Base-by-base conservation (phyloP, 2,113 vertebrate genomes). In the Platycercus adscitus region DNA sequence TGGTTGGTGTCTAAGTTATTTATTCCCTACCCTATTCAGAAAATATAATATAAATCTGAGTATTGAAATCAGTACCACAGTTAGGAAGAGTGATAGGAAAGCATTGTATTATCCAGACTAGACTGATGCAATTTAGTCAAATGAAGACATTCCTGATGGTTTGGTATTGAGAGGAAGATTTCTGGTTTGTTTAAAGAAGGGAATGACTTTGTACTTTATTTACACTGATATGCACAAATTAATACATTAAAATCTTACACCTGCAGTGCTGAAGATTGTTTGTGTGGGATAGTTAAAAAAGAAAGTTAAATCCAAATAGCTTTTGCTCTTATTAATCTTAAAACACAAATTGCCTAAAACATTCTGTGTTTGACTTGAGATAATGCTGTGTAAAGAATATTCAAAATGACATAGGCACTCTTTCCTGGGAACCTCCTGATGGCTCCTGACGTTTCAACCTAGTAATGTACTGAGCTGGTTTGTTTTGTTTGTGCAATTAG, bases 401-500 rank as follows among this genome's bases (percentile, higher is more conserved):
- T 96, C 94, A 75, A 88, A 91, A 95, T 78, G 90, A 83, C 86
- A 83, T 29, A 88, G 81, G 24, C 68, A 58, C 68, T 96, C 70
- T 93, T 92, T 94, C 86, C 79, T 72, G 60, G 43, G 41, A 75
- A 83, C 88, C 89, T 91, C 91, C 96, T 93, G 82, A 95, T 92
- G 72, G 72, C 56, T 93, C 70, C 84, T 94, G 89, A 89, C 35
- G 76, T 94, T 88, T 93, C 78, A 85, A 86, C 94, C 93, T 88
- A 17, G 1, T 84, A 93, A 94, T 69, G 50, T 70, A 94, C 63
- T 17, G 78, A 93, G 82, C 63, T 2, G 3, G 79, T 97, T 96
- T 90, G 94, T 96, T 97, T 92, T 92, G 81, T 93, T 94, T 89
- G 81, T 91, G 88, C 77, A 96, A 88, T 96, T 94, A 96, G 79